These are phyloP conservation scores for Taurulus bubalis DNA, from an alignment of 2,113 vertebrate genomes.

Conservation along the genomic window DNA sequence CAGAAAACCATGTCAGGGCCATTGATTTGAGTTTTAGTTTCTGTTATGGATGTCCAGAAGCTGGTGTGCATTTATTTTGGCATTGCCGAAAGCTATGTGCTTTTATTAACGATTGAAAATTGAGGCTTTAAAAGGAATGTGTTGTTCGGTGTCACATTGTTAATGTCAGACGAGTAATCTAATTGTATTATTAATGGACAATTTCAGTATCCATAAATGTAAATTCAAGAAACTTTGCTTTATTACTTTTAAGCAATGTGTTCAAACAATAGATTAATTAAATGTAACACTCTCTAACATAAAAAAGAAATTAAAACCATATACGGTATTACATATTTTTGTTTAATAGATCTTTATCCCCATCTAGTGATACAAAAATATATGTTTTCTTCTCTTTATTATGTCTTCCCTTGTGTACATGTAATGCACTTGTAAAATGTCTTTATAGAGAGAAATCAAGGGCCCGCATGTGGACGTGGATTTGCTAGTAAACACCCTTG, in stretches of 20 bases:
- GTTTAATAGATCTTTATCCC: background rate
- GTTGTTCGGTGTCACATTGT: background rate
- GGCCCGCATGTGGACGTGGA: too few relatives aligned
- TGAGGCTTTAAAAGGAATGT: background rate
- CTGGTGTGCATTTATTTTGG: background rate
- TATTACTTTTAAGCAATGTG: background rate
- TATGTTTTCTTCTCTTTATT: too few relatives aligned
- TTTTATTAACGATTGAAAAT: background rate
- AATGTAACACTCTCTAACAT: background rate
- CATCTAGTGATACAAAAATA: background rate
- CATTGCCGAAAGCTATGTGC: background rate
- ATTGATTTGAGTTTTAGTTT: background rate
- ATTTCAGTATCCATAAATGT: background rate
- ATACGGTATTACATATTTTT: too few relatives aligned
- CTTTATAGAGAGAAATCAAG: too few relatives aligned
- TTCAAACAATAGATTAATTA: background rate
- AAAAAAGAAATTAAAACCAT: background rate
- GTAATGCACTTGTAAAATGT: background rate
- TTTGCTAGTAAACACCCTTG: too few relatives aligned
- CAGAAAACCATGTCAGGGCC: background rate
- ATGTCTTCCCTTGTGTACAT: background rate
- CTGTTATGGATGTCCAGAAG: background rate
- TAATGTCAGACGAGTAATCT: too few relatives aligned
- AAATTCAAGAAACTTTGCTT: background rate
- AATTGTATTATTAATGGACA: background rate